Evolutionary conservation across 2,113 vertebrate species (phyloP).

Genomic region (Podarcis cretensis): DNA sequence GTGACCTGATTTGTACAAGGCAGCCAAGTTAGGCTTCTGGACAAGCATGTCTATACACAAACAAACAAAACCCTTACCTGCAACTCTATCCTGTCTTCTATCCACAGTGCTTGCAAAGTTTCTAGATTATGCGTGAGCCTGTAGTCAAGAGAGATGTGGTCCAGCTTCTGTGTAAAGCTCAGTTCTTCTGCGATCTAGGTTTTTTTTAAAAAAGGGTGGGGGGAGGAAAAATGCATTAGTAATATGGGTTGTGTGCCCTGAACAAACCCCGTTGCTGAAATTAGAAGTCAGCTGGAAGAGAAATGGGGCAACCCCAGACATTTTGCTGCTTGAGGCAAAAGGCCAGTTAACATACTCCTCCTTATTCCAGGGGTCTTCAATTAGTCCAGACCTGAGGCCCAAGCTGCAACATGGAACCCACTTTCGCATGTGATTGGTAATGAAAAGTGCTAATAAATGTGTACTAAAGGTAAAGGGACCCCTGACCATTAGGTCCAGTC

Average conservation of each 20-base stretch:
- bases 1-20: too few relatives aligned
- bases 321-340: too few relatives aligned
- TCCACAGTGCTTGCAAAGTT: constrained; percentile 62
- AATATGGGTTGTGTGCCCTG: not conserved
- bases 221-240: not conserved
- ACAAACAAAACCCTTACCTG: constrained; percentile 64
- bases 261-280: not conserved
- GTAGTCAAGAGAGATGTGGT: constrained; percentile 63
- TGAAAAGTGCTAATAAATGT: too few relatives aligned
- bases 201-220: not conserved
- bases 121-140: constrained; percentile 76
- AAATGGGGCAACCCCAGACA: too few relatives aligned
- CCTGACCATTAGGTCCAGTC: too few relatives aligned
- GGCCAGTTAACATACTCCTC: too few relatives aligned
- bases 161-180: constrained; percentile 59
- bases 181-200: constrained; percentile 77
- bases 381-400: too few relatives aligned
- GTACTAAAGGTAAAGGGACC: too few relatives aligned
- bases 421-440: too few relatives aligned
- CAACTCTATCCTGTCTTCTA: constrained; percentile 74
- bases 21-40: not conserved
- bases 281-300: not conserved
- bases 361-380: too few relatives aligned
- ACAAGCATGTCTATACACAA: not conserved
- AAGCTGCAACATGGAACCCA: too few relatives aligned